These are phyloP conservation scores for Python bivittatus DNA, from an alignment of 2,113 vertebrate species.

Conservation along the genomic window DNA sequence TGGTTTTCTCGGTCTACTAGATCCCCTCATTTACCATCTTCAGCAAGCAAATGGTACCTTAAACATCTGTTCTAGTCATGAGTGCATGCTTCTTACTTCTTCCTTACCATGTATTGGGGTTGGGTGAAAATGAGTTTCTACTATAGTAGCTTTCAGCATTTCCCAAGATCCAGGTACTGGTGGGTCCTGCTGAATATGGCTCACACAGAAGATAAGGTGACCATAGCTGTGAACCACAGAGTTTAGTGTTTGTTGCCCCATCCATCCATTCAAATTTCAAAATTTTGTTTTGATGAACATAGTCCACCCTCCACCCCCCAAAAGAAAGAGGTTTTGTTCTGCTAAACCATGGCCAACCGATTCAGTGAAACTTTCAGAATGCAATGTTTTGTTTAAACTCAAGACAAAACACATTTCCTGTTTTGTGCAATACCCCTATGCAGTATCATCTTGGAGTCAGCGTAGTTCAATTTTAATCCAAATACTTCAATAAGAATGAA, in stretches of 20 bases:
- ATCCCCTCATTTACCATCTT: neutral
- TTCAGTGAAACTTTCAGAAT: neutral
- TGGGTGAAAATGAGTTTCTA: neutral
- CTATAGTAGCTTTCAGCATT: neutral
- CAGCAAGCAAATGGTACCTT: neutral
- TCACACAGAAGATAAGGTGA: neutral
- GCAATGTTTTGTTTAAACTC: neutral
- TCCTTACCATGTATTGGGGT: neutral
- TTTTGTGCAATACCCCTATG: neutral
- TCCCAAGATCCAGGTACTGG: neutral
- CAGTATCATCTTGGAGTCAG: neutral
- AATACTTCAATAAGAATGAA: neutral
- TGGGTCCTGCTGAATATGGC: neutral
- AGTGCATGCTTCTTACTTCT: neutral
- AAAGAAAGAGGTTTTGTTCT: neutral
- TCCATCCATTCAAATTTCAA: neutral
- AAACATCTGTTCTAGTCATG: neutral
- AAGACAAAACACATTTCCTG: neutral
- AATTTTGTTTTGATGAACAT: neutral
- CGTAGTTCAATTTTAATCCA: neutral
- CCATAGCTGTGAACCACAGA: neutral
- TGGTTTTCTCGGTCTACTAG: neutral
- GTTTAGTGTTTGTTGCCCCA: neutral
- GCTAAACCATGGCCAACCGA: neutral
- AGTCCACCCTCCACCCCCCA: neutral